These are phyloP conservation scores for Spongilla lacustris DNA, from an alignment of 37 sponge, comb jelly and placozoan species.

Conservation along the genomic window DNA sequence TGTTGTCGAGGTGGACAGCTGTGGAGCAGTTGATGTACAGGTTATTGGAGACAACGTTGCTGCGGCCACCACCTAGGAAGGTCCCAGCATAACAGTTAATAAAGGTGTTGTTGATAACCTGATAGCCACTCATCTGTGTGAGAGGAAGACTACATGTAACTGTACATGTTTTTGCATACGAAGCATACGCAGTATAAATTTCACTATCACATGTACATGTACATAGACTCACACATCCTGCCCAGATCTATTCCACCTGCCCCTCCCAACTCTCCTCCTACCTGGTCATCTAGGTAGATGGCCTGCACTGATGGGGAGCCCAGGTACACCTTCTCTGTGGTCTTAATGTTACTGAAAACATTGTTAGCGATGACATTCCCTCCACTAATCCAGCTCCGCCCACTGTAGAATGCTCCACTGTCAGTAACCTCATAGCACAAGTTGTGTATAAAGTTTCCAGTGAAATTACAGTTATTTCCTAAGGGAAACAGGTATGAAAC, in stretches of 20 bases:
- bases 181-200: no score
- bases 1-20: slow-evolving; percentile 47
- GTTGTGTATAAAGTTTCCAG: slow-evolving; percentile 13
- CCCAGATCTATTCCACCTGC: no score
- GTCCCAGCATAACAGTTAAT: slow-evolving; percentile 42
- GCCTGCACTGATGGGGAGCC: slow-evolving; percentile 55
- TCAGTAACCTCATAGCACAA: slow-evolving; percentile 61
- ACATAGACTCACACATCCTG: no score
- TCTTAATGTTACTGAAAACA: slow-evolving; percentile 16
- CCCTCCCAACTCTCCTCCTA: no score
- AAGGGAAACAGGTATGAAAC: no score
- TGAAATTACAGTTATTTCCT: slow-evolving; percentile 53
- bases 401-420: slow-evolving; percentile 59
- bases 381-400: slow-evolving; percentile 54
- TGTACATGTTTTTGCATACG: no score
- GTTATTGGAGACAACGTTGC: slow-evolving; percentile 38
- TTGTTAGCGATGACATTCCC: slow-evolving; percentile 37
- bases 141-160: not conserved
- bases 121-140: slow-evolving; percentile 56
- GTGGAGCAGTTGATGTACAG: slow-evolving; percentile 37
- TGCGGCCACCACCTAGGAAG: slow-evolving; percentile 55
- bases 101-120: slow-evolving; percentile 57
- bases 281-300: slow-evolving; percentile 49
- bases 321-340: slow-evolving; percentile 46
- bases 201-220: no score